phyloP scores from a whole-genome alignment of 2,888 invertebrate genomes.

The Macaria notata region DNA sequence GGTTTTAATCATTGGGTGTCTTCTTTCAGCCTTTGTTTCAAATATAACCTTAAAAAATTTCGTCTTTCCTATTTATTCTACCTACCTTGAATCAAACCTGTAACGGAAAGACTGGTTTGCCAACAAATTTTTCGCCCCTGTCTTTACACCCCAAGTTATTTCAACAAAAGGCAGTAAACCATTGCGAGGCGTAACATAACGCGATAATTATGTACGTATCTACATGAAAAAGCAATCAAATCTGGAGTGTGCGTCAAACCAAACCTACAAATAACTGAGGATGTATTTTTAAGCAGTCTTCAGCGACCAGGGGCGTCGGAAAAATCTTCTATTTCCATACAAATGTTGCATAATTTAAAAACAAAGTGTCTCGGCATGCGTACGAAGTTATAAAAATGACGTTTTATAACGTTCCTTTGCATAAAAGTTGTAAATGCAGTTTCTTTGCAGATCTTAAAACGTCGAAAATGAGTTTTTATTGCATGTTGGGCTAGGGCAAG shows the following conservation, averaged over 20 bases:
- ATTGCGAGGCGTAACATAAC: slow-evolving; percentile 31
- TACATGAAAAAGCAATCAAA: slow-evolving; percentile 80
- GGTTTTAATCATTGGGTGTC: too few species aligned
- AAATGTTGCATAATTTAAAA: slow-evolving; percentile 80
- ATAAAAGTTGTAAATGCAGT: slow-evolving; percentile 12
- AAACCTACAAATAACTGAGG: slow-evolving; percentile 65
- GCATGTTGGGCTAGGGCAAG: background rate
- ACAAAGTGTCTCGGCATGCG: slow-evolving; percentile 53
- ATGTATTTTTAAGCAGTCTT: slow-evolving; percentile 73
- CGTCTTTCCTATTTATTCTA: too few species aligned
- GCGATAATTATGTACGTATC: slow-evolving; percentile 50
- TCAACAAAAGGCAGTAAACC: slow-evolving; percentile 18
- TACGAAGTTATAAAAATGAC: slow-evolving; percentile 59
- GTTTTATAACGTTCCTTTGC: slow-evolving; percentile 49
- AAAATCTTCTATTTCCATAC: slow-evolving; percentile 69
- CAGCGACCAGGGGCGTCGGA: slow-evolving; percentile 52
- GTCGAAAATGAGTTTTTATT: background rate
- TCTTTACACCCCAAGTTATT: background rate
- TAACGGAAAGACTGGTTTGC: too few species aligned
- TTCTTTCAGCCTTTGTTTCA: too few species aligned
- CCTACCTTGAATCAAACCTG: too few species aligned
- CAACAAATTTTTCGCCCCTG: too few species aligned
- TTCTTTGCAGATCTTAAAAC: too few species aligned
- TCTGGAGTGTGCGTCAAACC: slow-evolving; percentile 66
- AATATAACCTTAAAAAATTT: too few species aligned